Evolutionary conservation across 2,888 invertebrate species (phyloP).

Genomic region (Xestia sexstrigata): DNA sequence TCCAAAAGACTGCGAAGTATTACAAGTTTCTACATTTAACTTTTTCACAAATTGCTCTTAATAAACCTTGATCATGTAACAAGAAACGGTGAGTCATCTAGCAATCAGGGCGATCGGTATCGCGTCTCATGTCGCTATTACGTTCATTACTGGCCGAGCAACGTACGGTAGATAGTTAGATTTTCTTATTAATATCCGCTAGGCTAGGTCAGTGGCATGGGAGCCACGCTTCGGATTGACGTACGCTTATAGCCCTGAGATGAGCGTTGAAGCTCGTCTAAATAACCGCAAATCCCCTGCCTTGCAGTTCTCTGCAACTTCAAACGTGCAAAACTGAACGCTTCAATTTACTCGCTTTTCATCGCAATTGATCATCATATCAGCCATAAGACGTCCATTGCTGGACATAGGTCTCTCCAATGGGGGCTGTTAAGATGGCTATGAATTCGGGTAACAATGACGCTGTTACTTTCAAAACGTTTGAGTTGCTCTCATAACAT

Average conservation of each 20-base stretch:
- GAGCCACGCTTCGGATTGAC: conserved; percentile 66
- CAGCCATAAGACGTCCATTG: too few species aligned
- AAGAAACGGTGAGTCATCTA: conserved; percentile 48
- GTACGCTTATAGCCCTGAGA: conserved; percentile 75
- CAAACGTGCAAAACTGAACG: conserved; percentile 36
- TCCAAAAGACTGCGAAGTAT: not conserved
- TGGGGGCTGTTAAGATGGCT: too few species aligned
- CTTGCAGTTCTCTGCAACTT: conserved; percentile 61
- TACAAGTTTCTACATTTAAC: not conserved
- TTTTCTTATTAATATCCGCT: conserved; percentile 71
- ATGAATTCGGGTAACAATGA: conserved; percentile 4
- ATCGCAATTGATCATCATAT: conserved; percentile 34
- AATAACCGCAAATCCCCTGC: conserved; percentile 76
- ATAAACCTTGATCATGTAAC: conserved; percentile 30
- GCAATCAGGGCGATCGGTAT: conserved; percentile 34
- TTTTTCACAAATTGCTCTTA: conserved; percentile 18
- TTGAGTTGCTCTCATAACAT: conserved; percentile 1
- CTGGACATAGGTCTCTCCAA: too few species aligned
- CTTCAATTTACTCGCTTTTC: conserved; percentile 52
- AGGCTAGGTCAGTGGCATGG: conserved; percentile 84
- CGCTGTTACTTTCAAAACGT: not conserved
- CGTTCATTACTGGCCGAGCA: conserved; percentile 37
- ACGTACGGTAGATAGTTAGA: conserved; percentile 47
- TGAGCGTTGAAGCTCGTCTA: conserved; percentile 69
- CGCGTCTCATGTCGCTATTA: conserved; percentile 28